Base-by-base conservation (phyloP, 2,888 invertebrate species). In the Protonemura montana region DNA sequence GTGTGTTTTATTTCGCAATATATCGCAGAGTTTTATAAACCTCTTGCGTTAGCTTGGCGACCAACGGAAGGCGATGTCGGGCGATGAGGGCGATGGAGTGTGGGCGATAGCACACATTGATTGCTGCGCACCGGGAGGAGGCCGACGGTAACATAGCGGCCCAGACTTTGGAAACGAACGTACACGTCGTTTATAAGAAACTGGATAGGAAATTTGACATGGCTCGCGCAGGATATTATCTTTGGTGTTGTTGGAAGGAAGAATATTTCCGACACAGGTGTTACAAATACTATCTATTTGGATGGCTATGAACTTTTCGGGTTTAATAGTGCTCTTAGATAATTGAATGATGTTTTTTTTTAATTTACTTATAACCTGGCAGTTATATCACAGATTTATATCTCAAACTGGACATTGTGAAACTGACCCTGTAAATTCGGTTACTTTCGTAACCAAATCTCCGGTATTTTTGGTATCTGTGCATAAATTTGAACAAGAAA, bases 1-100 rank as follows among this genome's bases (percentile, higher is more conserved):
- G 59, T 59, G 59, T 59, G 59, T 59, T 59, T 59, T 59, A 59
- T 59, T 21, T 59, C 59, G 59, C 59, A 59, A 59, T 59, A 59
- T 59, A 59, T 59, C 59, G 59, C 59, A 2, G 59, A 21, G 59
- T 59, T 59, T 59, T 21, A 59, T 59, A 59, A 59, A 59, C 59
- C 59, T 21, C 21, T 10, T 10, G 16, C 21, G 59, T 10, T n/a
- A n/a, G n/a, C n/a, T 13, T 21, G 21, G 59, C 7, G 59, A 1
- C 35, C 35, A 21, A 59, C 21, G 59, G 59, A 2, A 21, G 59
- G 59, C 59, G 59, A 21, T 21, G 13, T 35, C 1, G 59, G 59
- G 59, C 13, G 41, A 13, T 13, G 41, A 13, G 59, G 59, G 59
- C 59, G 59, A 21, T 1, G 13, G 3, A 21, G 59, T 10, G 59